Base-by-base conservation (phyloP, 1,140 invertebrate genomes). In the Venustaconcha ellipsiformis region DNA sequence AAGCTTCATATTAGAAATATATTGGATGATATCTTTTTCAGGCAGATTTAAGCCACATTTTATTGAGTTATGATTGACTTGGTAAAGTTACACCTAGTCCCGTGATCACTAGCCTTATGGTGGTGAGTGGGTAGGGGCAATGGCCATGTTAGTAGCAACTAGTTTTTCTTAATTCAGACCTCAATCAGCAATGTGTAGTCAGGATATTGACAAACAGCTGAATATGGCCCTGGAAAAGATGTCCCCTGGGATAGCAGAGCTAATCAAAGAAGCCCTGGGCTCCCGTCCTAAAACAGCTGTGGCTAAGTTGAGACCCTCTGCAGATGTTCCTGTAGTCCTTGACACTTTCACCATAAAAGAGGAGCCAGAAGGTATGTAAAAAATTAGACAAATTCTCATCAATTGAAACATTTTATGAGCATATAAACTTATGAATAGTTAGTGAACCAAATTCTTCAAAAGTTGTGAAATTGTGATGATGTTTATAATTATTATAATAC, bases 151-250 rank as follows among this genome's bases (percentile, higher is more conserved):
- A 18, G 26, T 17, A 11, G 17, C 18, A 56, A 14, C 65, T 5
- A 4, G 23, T 30, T 66, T 57, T 26, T 67, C 64, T 68, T 20
- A 48, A 71, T 75, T 57, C 69, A 84, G 83, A 60, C 80, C 84
- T 1, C 76, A 80, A 37, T 83, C 84, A 37, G 84, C 82, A 14
- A 60, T 69, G 5, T 67, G 72, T 48, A 30, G 55, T 6, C 70
- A 66, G n/a, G 72, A 80, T 23, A 63, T 56, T 17, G 80, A 82
- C 20, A 79, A 70, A 26, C 68, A 63, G 20, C 69, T 85, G 48
- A 79, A 79, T 18, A 72, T 79, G 6, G 84, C 84, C 1, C 60
- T 85, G 15, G 74, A 83, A 8, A 58, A 78, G 20, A 84, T 85
- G 82, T 82, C 84, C 18, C 76, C 84, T 30, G 71, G 80, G 5